A percentile compares a stretch with the other conserved stretches of the same genome.
Evolutionary conservation across 2,797 vertebrate genomes (phyloP).

Genomic region (Clarias platycephalus): DNA sequence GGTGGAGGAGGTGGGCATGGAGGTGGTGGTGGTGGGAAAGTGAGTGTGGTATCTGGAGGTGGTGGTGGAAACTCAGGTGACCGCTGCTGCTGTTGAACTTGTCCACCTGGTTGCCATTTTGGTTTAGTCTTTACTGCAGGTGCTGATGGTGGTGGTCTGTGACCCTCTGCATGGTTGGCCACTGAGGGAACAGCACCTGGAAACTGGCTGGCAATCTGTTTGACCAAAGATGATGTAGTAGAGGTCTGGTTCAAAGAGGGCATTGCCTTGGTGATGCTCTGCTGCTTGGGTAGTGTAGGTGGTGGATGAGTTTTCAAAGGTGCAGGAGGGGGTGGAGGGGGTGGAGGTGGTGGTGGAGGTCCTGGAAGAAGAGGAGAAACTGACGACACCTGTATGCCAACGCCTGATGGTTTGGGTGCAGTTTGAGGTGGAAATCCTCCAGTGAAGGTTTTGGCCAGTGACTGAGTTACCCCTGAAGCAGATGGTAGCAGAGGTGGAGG

Average conservation of each 20-base stretch:
- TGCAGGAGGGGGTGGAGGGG: slow-evolving; percentile 72
- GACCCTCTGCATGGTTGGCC: slow-evolving; percentile 67
- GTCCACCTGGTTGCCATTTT: slow-evolving; percentile 85
- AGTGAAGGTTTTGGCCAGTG: slow-evolving; percentile 76
- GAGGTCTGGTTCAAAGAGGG: slow-evolving; percentile 60
- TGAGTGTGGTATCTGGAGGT: slow-evolving; percentile 80
- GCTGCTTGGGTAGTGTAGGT: slow-evolving; percentile 85
- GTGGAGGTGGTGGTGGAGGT: slow-evolving; percentile 65
- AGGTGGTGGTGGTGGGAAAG: slow-evolving; percentile 75
- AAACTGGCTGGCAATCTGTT: slow-evolving; percentile 88
- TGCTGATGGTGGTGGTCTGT: slow-evolving; percentile 82
- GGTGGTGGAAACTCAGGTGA: slow-evolving; percentile 89
- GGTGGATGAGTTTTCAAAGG: slow-evolving; percentile 80
- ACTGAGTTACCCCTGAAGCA: slow-evolving; percentile 61
- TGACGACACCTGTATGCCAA: slow-evolving; percentile 57
- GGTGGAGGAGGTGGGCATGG: slow-evolving; percentile 65
- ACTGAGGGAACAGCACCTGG: slow-evolving; percentile 73
- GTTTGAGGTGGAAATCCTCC: slow-evolving; percentile 73
- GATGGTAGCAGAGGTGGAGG: slow-evolving; percentile 38
- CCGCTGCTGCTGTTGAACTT: slow-evolving; percentile 67
- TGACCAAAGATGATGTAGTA: slow-evolving; percentile 77
- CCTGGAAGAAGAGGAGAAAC: slow-evolving; percentile 64
- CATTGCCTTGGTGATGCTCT: slow-evolving; percentile 79
- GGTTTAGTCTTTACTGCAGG: slow-evolving; percentile 93
- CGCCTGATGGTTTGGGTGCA: slow-evolving; percentile 66